Percentiles rank a stretch among this genome's conserved stretches.
phyloP scores from a whole-genome alignment of 2,888 invertebrate species.

The Polydrusus tereticollis region DNA sequence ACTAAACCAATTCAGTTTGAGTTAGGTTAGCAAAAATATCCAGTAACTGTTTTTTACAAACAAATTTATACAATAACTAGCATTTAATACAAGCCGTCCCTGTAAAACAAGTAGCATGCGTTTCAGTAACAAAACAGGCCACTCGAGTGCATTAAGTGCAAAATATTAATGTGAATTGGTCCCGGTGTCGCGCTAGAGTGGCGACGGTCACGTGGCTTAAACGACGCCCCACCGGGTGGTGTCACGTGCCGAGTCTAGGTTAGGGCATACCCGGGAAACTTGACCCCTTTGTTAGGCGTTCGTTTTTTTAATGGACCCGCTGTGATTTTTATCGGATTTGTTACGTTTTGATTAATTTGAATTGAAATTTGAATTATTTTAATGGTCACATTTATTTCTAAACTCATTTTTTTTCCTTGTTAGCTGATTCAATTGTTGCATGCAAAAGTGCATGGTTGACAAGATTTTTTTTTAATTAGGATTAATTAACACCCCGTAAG shows the following conservation, averaged over 20 bases:
- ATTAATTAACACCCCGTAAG: neutral
- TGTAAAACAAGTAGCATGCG: conserved; percentile 34
- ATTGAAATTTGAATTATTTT: too few species aligned
- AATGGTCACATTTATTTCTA: too few species aligned
- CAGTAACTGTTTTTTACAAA: too few species aligned
- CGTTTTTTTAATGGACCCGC: neutral
- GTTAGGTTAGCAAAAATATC: too few species aligned
- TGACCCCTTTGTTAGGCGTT: conserved; percentile 33
- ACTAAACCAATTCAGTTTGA: too few species aligned
- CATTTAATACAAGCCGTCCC: neutral
- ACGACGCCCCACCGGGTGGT: conserved; percentile 31
- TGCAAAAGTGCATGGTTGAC: too few species aligned
- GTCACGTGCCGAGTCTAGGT: conserved; percentile 37
- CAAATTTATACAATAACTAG: neutral
- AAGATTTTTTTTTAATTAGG: neutral
- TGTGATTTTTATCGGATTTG: conserved; percentile 45
- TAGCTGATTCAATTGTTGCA: too few species aligned
- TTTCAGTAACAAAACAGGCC: conserved; percentile 37
- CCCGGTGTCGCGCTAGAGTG: conserved; percentile 46
- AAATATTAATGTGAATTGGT: conserved; percentile 46
- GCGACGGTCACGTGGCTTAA: conserved; percentile 42
- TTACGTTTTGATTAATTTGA: conserved; percentile 29
- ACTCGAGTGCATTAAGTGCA: conserved; percentile 45
- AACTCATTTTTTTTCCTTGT: too few species aligned
- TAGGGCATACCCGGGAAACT: conserved; percentile 30